A percentile compares a stretch with the other conserved stretches of the same genome.
These are phyloP conservation scores for Larimichthys crocea DNA, from an alignment of 2,113 vertebrate genomes.

Conservation along the genomic window DNA sequence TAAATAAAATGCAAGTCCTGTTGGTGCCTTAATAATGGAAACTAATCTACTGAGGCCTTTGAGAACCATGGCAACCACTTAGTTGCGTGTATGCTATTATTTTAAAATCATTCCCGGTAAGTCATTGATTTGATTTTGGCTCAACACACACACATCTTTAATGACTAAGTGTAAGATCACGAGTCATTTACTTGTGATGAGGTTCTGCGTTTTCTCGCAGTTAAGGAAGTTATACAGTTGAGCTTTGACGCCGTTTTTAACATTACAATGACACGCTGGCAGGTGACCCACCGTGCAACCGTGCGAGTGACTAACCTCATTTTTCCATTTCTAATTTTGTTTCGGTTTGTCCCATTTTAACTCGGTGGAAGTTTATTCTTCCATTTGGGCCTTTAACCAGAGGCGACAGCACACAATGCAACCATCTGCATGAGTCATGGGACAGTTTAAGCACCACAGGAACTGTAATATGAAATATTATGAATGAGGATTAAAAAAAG, in stretches of 20 bases:
- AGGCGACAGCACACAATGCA: not conserved
- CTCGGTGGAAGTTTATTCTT: not conserved
- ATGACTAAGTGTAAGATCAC: not conserved
- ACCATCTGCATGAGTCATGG: no score
- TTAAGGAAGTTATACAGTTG: not conserved
- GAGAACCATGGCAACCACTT: not conserved
- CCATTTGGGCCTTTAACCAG: not conserved
- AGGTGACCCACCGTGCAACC: not conserved
- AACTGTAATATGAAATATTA: not conserved
- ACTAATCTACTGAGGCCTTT: not conserved
- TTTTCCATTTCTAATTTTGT: constrained; percentile 1
- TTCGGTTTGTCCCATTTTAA: not conserved
- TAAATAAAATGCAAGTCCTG: not conserved
- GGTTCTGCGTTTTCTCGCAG: not conserved
- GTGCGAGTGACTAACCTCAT: not conserved
- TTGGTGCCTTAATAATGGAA: not conserved
- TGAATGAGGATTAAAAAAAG: no score
- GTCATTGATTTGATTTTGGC: constrained; percentile 17
- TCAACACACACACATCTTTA: not conserved
- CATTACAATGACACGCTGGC: not conserved
- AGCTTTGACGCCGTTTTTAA: constrained; percentile 3
- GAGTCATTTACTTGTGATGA: not conserved
- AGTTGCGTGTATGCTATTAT: not conserved
- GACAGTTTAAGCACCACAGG: not conserved
- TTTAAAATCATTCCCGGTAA: constrained; percentile 3